Base-by-base conservation (phyloP, 2,797 vertebrate species). In the Discoglossus pictus region DNA sequence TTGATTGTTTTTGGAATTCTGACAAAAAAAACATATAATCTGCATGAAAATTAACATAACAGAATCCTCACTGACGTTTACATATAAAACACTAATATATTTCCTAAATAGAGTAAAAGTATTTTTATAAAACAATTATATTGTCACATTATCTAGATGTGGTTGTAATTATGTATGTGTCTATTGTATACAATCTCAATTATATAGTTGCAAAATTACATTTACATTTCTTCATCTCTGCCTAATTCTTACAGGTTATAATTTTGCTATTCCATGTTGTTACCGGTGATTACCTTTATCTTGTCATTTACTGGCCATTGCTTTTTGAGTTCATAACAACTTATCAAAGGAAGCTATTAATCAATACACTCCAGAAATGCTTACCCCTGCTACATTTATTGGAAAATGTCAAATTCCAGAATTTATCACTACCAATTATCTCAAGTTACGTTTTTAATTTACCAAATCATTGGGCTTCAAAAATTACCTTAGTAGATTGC, bases 281-380 rank as follows among this genome's bases (percentile, higher is more conserved):
- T 24, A 34, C 53, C 61, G 73, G n/a, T 62, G 34, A 63, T 74
- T 76, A 16, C 53, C 44, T 53, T 73, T 73, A 76, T 66, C 61
- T 59, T 74, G 25, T 54, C 15, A 67, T 54, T 75, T 79, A 55
- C 43, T 53, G 67, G 23, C 76, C 65, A 73, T 2, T 2, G 43
- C 73, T 78, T 73, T 73, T 61, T 78, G 64, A 73, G 50, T 56
- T 58, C 53, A 61, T 69, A 77, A 61, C 73, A 78, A 65, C 39
- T 73, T 65, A 77, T 72, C 75, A 63, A 79, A 54, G 40, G 74
- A 79, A 35, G 4, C 2, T 4, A 82, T 74, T 75, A 78, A 74
- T 79, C 75, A 84, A 74, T 55, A 7, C n/a, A 74, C 78, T 61
- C 60, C 59, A 68, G 53, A 74, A 73, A 78, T 48, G 70, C 34